Evolutionary conservation across 2,113 vertebrate species (phyloP).

Genomic region (Synchiropus splendidus): DNA sequence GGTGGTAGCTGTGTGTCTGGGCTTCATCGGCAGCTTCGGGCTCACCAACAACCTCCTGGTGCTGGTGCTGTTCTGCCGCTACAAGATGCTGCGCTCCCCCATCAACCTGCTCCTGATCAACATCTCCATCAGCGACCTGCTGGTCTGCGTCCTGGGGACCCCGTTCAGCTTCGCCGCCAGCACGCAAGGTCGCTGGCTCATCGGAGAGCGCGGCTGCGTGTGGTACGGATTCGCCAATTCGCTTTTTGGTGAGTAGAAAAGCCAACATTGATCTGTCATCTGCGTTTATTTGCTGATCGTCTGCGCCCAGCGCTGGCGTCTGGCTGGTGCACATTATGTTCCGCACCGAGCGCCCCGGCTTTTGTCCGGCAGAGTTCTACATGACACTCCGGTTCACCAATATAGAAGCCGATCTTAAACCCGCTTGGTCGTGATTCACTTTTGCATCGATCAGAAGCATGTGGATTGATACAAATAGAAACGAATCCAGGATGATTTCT

Average conservation of each 20-base stretch:
- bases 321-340: too few relatives aligned
- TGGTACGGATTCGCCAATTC: slow-evolving; percentile 79
- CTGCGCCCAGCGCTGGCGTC: too few relatives aligned
- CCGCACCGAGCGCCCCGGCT: too few relatives aligned
- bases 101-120: slow-evolving; percentile 77
- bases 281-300: not conserved
- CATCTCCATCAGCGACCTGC: slow-evolving; percentile 75
- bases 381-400: too few relatives aligned
- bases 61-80: slow-evolving; percentile 71
- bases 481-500: too few relatives aligned
- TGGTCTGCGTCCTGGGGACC: slow-evolving; percentile 73
- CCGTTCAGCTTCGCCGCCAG: slow-evolving; percentile 78
- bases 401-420: too few relatives aligned
- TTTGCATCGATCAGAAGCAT: too few relatives aligned
- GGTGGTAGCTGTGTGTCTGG: slow-evolving; percentile 65
- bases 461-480: too few relatives aligned
- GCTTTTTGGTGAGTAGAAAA: slow-evolving; percentile 68
- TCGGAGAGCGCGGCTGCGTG: slow-evolving; percentile 68
- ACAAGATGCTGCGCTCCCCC: slow-evolving; percentile 70
- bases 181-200: slow-evolving; percentile 71
- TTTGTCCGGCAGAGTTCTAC: too few relatives aligned
- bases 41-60: slow-evolving; percentile 71
- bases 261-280: not conserved
- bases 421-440: too few relatives aligned
- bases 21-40: slow-evolving; percentile 63